A percentile compares a stretch with the other conserved stretches of the same genome.
phyloP scores from a whole-genome alignment of 2,888 invertebrate species.

The Rhorus exstirpatorius region DNA sequence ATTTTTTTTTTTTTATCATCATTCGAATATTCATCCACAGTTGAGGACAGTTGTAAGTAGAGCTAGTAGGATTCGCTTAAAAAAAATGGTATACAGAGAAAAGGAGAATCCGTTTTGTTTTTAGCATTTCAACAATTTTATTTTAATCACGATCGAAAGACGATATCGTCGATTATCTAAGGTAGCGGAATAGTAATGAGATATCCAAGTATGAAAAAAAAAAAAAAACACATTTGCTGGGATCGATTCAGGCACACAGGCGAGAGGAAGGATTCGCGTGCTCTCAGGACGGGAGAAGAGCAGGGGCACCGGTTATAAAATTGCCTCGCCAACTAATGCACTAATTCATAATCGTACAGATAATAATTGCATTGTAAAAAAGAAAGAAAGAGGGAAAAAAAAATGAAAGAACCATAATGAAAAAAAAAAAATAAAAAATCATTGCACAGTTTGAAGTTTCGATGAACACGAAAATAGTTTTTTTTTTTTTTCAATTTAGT shows the following conservation, averaged over 20 bases:
- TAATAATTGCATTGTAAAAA: conserved; percentile 73
- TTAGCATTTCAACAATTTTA: conserved; percentile 79
- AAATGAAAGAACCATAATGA: conserved; percentile 64
- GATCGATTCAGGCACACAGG: conserved; percentile 28
- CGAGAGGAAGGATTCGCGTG: conserved; percentile 48
- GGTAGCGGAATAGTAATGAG: conserved; percentile 40
- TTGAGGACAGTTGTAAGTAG: conserved; percentile 81
- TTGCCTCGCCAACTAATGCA: conserved; percentile 53
- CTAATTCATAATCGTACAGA: conserved; percentile 62
- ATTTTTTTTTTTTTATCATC: conserved; percentile 80
- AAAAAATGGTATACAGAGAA: conserved; percentile 74
- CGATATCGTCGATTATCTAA: conserved; percentile 46
- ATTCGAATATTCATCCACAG: conserved; percentile 77
- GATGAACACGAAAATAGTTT: conserved; percentile 77
- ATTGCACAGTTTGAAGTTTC: conserved; percentile 75
- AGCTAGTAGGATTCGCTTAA: conserved; percentile 35
- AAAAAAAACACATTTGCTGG: conserved; percentile 52
- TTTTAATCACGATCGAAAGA: conserved; percentile 60
- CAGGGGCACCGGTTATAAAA: conserved; percentile 52
- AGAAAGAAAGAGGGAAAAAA: conserved; percentile 69
- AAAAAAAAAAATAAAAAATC: conserved; percentile 77
- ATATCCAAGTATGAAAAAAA: conserved; percentile 64
- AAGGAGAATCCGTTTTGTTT: conserved; percentile 73
- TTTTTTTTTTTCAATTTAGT: conserved; percentile 80
- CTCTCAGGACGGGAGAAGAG: conserved; percentile 55